Evolutionary conservation across 2,113 vertebrate genomes (phyloP).

Genomic region (Craseonycteris thonglongyai): DNA sequence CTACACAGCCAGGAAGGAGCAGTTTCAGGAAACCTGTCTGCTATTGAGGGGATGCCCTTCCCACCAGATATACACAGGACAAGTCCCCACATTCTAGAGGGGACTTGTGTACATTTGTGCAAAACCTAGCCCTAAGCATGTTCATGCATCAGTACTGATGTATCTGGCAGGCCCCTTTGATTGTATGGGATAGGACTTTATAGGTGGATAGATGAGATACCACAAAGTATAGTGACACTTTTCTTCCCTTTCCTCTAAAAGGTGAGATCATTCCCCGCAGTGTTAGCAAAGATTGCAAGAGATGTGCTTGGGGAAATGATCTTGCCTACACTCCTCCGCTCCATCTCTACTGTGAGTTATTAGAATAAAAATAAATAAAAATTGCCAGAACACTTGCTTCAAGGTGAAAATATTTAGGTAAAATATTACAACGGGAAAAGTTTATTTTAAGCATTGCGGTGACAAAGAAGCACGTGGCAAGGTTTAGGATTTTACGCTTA

Average conservation of each 20-base stretch:
- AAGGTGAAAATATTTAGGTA: slow-evolving; percentile 58
- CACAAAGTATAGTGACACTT: neutral
- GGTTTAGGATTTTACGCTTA: neutral
- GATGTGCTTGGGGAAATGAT: slow-evolving; percentile 39
- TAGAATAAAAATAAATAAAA: neutral
- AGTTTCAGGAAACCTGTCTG: neutral
- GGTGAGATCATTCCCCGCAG: slow-evolving; percentile 32
- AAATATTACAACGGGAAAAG: slow-evolving; percentile 37
- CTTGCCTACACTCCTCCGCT: neutral
- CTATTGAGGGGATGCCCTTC: neutral
- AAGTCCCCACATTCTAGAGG: neutral
- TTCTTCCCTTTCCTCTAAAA: slow-evolving; percentile 40
- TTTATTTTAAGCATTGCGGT: slow-evolving; percentile 49
- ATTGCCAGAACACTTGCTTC: slow-evolving; percentile 26
- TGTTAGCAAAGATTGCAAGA: slow-evolving; percentile 29
- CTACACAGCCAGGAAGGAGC: neutral
- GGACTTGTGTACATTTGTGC: too few species aligned
- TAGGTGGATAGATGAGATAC: slow-evolving; percentile 29
- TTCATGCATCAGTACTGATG: slow-evolving; percentile 45
- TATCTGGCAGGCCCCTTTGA: slow-evolving; percentile 28
- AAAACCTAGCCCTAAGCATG: neutral
- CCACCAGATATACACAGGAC: neutral
- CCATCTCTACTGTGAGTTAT: slow-evolving; percentile 49
- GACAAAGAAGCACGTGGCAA: neutral
- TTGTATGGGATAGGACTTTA: slow-evolving; percentile 42